A percentile compares a stretch with the other conserved stretches of the same genome.
These are phyloP conservation scores for Hippopotamus amphibius DNA, from an alignment of 2,113 vertebrate species.

Conservation along the genomic window DNA sequence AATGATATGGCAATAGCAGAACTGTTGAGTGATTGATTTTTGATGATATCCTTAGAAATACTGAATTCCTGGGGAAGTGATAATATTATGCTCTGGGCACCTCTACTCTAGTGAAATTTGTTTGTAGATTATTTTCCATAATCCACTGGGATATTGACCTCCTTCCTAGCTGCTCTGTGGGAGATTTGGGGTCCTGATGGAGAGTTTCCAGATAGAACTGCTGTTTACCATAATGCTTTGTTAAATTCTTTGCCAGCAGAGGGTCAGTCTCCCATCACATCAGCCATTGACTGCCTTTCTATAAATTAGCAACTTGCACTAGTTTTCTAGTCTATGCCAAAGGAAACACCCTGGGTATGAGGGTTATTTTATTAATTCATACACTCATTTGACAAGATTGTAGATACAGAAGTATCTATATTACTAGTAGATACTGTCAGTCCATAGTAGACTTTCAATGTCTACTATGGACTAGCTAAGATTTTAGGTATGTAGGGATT, in stretches of 20 bases:
- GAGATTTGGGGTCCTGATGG: background rate
- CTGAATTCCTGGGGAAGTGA: constrained; percentile 14
- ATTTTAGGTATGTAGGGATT: background rate
- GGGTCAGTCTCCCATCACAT: background rate
- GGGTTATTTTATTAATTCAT: background rate
- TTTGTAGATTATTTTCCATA: background rate
- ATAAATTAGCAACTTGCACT: background rate
- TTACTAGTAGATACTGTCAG: too few relatives aligned
- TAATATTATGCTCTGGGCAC: background rate
- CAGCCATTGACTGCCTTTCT: background rate
- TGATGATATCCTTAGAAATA: constrained; percentile 58
- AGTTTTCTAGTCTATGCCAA: background rate
- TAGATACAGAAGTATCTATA: too few relatives aligned
- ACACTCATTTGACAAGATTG: background rate
- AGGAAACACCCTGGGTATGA: background rate
- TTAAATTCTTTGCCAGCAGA: background rate
- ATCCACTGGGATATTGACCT: background rate
- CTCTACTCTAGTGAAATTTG: constrained; percentile 7
- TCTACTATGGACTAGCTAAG: background rate
- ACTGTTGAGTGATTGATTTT: constrained; percentile 55
- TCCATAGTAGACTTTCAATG: too few relatives aligned
- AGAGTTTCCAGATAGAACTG: background rate
- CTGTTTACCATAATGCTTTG: background rate
- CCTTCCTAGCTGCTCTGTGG: constrained; percentile 36
- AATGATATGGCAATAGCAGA: constrained; percentile 40